A percentile compares a stretch with the other conserved stretches of the same genome.
Evolutionary conservation across 2,113 vertebrate genomes (phyloP).

Genomic region (Stercorarius parasiticus): DNA sequence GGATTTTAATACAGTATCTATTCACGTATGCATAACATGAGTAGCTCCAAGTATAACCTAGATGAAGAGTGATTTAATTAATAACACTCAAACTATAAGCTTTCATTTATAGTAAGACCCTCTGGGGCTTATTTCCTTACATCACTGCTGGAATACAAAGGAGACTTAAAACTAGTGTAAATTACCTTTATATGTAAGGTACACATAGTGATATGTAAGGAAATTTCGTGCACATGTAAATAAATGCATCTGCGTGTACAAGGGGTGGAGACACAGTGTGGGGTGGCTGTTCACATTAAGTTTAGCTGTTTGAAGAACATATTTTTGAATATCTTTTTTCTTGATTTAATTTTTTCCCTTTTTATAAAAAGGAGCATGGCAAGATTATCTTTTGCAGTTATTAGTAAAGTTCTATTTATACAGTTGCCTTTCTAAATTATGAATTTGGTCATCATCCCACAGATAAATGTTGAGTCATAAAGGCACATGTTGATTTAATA

Average conservation of each 20-base stretch:
- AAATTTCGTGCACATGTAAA: background rate
- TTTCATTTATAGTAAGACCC: background rate
- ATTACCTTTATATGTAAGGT: background rate
- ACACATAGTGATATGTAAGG: background rate
- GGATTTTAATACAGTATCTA: slow-evolving; percentile 50
- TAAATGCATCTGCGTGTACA: background rate
- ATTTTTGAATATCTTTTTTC: background rate
- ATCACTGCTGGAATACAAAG: background rate
- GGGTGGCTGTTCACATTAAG: background rate
- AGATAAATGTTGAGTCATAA: slow-evolving; percentile 70
- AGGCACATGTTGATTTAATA: slow-evolving; percentile 71
- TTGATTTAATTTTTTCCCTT: background rate
- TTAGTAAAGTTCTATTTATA: slow-evolving; percentile 64
- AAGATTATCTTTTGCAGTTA: slow-evolving; percentile 42
- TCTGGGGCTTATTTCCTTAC: background rate
- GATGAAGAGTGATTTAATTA: slow-evolving; percentile 59
- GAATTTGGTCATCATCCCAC: slow-evolving; percentile 60
- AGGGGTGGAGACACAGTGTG: background rate
- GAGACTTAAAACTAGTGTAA: background rate
- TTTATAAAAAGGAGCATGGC: background rate
- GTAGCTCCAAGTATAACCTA: slow-evolving; percentile 15
- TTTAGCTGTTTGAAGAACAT: background rate
- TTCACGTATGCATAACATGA: slow-evolving; percentile 40
- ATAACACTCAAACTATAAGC: slow-evolving; percentile 23
- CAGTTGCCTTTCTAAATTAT: slow-evolving; percentile 62